Evolutionary conservation across 2,888 invertebrate species (phyloP).

Genomic region (Perdita meconis): DNA sequence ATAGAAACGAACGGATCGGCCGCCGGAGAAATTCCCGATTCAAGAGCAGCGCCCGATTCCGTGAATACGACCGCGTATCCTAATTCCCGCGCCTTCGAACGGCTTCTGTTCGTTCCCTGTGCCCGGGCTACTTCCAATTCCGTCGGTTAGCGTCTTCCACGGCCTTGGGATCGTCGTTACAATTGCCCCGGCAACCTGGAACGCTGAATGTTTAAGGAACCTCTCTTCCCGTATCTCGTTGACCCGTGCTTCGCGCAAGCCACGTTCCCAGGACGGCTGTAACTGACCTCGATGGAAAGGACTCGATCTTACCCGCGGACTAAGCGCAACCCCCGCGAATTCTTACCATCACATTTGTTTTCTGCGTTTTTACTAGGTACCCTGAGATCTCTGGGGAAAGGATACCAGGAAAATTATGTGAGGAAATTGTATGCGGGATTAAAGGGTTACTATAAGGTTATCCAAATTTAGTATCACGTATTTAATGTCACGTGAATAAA

Average conservation of each 20-base stretch:
- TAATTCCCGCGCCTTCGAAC: conserved; percentile 60
- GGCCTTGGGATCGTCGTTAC: conserved; percentile 34
- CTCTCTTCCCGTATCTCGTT: conserved; percentile 38
- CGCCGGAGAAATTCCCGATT: conserved; percentile 64
- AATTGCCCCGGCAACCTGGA: conserved; percentile 28
- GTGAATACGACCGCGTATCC: conserved; percentile 66
- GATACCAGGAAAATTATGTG: conserved; percentile 28
- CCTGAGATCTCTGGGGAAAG: not conserved
- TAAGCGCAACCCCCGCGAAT: conserved; percentile 35
- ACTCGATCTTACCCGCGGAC: conserved; percentile 35
- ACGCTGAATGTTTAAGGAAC: conserved; percentile 66
- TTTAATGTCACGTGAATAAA: no score
- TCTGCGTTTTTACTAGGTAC: not conserved
- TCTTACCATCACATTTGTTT: conserved; percentile 13
- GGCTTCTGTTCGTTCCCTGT: conserved; percentile 12
- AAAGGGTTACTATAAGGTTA: no score
- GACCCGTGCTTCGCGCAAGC: conserved; percentile 31
- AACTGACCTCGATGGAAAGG: conserved; percentile 56
- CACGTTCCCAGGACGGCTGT: conserved; percentile 43
- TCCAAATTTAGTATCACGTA: no score
- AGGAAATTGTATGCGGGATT: conserved; percentile 7
- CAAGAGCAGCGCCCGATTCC: conserved; percentile 65
- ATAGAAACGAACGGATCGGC: conserved; percentile 58
- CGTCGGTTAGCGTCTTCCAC: conserved; percentile 65
- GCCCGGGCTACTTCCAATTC: conserved; percentile 66